phyloP scores from a whole-genome alignment of 1,140 invertebrate species.

The Drosophila littoralis region DNA sequence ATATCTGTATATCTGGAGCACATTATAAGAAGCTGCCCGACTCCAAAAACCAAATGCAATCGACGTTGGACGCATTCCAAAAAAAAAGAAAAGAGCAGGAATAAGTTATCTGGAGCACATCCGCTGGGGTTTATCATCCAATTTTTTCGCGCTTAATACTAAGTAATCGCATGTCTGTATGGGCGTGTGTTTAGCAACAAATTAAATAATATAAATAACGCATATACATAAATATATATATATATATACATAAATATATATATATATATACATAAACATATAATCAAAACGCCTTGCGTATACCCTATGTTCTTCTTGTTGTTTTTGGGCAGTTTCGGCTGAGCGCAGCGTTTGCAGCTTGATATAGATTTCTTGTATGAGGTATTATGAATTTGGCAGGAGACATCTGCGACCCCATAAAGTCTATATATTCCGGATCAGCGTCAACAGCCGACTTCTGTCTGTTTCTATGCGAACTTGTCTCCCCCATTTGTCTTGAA shows the following conservation, averaged over 20 bases:
- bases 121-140: neutral
- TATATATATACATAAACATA: neutral
- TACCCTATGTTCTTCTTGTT: neutral
- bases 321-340: no score
- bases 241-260: neutral
- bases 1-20: neutral
- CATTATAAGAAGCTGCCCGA: no score
- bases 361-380: no score
- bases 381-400: no score
- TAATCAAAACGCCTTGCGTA: neutral
- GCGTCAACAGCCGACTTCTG: no score
- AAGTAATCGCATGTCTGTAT: conserved; percentile 2
- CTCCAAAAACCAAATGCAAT: no score
- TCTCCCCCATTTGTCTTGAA: no score
- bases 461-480: no score
- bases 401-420: no score
- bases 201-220: conserved; percentile 29
- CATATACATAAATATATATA: conserved; percentile 6
- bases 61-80: conserved; percentile 25
- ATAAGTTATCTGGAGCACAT: neutral
- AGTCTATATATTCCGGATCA: no score
- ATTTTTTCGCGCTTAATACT: neutral
- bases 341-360: no score
- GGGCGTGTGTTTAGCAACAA: neutral
- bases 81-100: neutral